Conservation (phyloP, 2,797 vertebrate genomes). For the Brachyalestes nurse region DNA sequence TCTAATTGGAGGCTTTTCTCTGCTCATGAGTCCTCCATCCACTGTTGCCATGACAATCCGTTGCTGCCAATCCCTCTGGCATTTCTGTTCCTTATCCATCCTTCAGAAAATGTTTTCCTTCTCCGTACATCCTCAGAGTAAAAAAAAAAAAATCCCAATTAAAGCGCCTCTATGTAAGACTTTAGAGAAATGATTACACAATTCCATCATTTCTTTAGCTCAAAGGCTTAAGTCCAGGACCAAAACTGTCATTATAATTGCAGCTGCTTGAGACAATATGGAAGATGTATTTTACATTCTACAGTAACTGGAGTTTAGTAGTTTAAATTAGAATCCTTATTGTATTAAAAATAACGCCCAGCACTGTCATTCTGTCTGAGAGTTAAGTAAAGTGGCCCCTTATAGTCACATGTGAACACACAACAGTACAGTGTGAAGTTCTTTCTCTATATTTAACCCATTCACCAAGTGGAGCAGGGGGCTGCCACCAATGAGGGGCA, state of each 20-base stretch:
- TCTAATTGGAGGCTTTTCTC: constrained; percentile 53
- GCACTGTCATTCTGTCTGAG: not conserved
- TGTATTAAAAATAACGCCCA: not conserved
- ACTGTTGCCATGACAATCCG: constrained; percentile 70
- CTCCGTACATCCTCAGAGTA: not conserved
- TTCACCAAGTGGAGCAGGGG: no score
- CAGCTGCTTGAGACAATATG: not conserved
- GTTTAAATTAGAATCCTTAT: not conserved
- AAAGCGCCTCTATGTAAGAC: not conserved
- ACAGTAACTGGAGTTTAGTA: not conserved
- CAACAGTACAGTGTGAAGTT: no score
- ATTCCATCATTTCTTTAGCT: not conserved
- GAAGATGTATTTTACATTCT: not conserved
- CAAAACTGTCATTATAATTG: not conserved
- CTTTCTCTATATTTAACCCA: no score
- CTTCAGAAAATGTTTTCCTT: constrained; percentile 32
- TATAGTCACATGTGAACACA: no score
- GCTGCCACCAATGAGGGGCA: no score
- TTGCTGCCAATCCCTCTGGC: constrained; percentile 52
- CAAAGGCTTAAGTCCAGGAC: not conserved
- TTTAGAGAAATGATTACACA: not conserved
- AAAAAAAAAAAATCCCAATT: not conserved
- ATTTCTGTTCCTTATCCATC: constrained; percentile 53
- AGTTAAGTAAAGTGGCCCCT: not conserved
- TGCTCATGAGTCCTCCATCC: constrained; percentile 44